Conservation (phyloP, 2,113 vertebrate species). For the Sebastes schlegelii region DNA sequence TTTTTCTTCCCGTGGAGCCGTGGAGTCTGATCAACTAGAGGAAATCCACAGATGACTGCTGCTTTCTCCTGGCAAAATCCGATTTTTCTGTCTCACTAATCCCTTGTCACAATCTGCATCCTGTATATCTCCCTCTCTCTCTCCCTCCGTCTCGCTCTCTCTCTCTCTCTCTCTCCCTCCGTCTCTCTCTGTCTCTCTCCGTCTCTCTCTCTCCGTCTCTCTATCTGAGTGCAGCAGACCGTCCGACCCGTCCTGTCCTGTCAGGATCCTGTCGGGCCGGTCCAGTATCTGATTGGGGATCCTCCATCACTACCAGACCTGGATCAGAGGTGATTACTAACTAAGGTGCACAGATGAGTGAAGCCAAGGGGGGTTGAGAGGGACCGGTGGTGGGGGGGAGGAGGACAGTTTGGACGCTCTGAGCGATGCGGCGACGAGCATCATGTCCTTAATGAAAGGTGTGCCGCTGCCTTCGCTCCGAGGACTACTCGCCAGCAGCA, state of each 20-base stretch:
- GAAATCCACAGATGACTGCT: constrained; percentile 89
- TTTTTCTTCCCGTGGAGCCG: constrained; percentile 73
- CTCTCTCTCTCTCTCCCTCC: constrained; percentile 24
- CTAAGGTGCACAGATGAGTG: constrained; percentile 71
- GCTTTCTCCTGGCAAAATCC: constrained; percentile 93
- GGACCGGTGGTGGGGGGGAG: constrained; percentile 48
- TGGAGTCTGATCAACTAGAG: constrained; percentile 87
- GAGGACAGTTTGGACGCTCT: constrained; percentile 69
- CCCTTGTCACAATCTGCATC: constrained; percentile 93
- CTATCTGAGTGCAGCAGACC: constrained; percentile 66
- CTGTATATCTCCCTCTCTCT: constrained; percentile 79
- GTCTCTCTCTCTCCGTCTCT: constrained; percentile 28
- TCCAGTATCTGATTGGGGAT: constrained; percentile 58
- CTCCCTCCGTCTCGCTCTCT: constrained; percentile 55
- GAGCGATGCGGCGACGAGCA: constrained; percentile 52
- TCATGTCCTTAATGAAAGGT: constrained; percentile 69
- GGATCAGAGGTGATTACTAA: constrained; percentile 56
- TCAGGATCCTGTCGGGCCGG: constrained; percentile 68
- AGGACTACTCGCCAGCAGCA: constrained; percentile 64
- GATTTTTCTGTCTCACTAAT: constrained; percentile 95
- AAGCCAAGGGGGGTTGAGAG: constrained; percentile 60
- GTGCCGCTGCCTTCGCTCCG: constrained; percentile 52
- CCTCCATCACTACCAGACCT: constrained; percentile 49
- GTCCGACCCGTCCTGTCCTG: constrained; percentile 84
- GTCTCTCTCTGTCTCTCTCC: constrained; percentile 57